Evolutionary conservation across 2,888 invertebrate genomes (phyloP).

Genomic region (Taphrorychus bicolor): DNA sequence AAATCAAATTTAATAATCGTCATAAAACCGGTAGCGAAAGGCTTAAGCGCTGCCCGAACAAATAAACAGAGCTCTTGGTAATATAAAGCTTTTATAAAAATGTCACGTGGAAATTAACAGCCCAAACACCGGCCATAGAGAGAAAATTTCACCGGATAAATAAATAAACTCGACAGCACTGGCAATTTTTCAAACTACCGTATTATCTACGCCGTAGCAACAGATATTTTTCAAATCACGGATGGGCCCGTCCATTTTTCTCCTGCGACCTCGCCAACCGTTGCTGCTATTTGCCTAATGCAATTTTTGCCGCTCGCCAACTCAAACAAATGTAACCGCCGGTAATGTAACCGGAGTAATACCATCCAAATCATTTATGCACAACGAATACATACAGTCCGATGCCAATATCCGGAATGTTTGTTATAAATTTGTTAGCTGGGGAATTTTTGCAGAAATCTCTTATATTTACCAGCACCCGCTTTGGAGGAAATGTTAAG

Average conservation of each 20-base stretch:
- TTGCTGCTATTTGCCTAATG: conserved; percentile 26
- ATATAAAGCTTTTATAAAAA: conserved; percentile 3
- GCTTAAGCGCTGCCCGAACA: neutral
- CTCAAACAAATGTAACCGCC: conserved; percentile 27
- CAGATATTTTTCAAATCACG: conserved; percentile 18
- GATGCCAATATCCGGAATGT: conserved; percentile 27
- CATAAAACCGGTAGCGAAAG: neutral
- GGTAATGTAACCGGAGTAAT: conserved; percentile 27
- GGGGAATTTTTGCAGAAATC: conserved; percentile 6
- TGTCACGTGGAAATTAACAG: conserved; percentile 4
- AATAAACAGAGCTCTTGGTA: neutral
- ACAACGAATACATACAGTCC: conserved; percentile 11
- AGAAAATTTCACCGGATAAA: neutral
- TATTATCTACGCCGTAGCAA: neutral
- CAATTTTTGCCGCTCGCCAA: conserved; percentile 27
- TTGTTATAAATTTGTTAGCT: conserved; percentile 21
- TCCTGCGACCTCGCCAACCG: conserved; percentile 6
- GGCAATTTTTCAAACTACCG: conserved; percentile 1
- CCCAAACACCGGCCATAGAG: neutral
- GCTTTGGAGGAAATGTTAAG: too few relatives aligned
- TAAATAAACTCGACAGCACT: neutral
- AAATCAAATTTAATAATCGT: neutral
- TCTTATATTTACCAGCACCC: neutral
- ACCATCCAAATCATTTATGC: conserved; percentile 26
- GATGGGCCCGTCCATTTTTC: conserved; percentile 18